Base-by-base conservation (phyloP, 2,888 invertebrate species). In the Athetis lepigone region DNA sequence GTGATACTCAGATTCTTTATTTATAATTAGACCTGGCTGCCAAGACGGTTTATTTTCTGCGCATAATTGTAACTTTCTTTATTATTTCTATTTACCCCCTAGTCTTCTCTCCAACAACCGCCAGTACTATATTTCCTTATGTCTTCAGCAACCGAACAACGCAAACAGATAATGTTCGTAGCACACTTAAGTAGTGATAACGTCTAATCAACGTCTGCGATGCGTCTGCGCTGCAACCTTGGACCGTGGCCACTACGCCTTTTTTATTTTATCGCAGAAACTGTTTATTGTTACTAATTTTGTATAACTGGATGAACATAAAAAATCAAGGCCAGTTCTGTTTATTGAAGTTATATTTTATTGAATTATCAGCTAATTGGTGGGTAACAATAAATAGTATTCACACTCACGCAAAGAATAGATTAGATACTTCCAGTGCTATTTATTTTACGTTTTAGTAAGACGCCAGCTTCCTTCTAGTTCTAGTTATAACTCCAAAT, bases 171-270 rank as follows among this genome's bases (percentile, higher is more conserved):
- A 70, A 7, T 37, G 8, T 54, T 40, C 43, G 42, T 50, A 71
- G 46, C 65, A 57, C 51, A 70, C 27, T 50, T 54, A 57, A 61
- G 33, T 51, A 57, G 33, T 59, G 83, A 85, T 83, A 84, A 80
- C 59, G 67, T 51, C 60, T 81, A 84, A 86, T 83, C 82, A 51
- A 29, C 49, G 88, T 88, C 89, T 88, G 66, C 82, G 71, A 71
- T 77, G 78, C 77, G 88, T 88, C 89, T 88, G 82, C 42, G 55
- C 25, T 77, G 79, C 82, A 86, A 78, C 88, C 87, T 88, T 88
- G 88, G 85, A 83, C 81, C 37, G 55, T 72, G 58, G 50, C 61
- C 74, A 66, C 54, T 80, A 64, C 79, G 79, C 63, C 50, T 66
- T 66, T 70, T 66, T 70, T 74, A 68, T 59, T 42, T 71, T 65